A percentile compares a stretch with the other conserved stretches of the same genome.
Evolutionary conservation across 2,797 vertebrate genomes (phyloP).

Genomic region (Thalassophryne amazonica): DNA sequence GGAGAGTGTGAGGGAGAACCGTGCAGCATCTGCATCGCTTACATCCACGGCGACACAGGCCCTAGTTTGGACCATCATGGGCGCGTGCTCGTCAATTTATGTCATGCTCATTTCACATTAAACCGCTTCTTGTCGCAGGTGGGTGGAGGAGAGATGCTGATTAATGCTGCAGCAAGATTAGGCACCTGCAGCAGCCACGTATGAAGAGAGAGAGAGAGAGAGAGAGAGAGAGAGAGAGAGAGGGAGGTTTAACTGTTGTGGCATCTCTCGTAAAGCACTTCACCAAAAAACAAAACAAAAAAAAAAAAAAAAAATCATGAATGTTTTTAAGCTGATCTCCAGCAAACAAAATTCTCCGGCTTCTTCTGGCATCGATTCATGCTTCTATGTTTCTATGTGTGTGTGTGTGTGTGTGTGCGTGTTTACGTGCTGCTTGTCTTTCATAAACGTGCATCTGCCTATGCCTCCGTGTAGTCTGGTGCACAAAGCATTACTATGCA

Average conservation of each 20-base stretch:
- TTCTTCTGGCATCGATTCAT: too few species aligned
- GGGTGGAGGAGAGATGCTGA: conserved; percentile 36
- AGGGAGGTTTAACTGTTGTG: neutral
- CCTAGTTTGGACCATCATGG: conserved; percentile 20
- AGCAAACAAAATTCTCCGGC: too few species aligned
- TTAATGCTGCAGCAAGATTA: conserved; percentile 23
- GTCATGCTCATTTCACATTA: conserved; percentile 43
- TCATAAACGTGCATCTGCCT: neutral
- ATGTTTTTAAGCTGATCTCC: too few species aligned
- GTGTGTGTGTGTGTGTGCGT: too few species aligned
- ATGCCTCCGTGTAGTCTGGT: neutral
- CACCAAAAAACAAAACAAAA: neutral
- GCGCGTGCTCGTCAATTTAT: conserved; percentile 39
- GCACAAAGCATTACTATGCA: conserved; percentile 3
- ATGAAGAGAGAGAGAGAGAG: neutral
- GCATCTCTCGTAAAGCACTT: neutral
- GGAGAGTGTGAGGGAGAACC: neutral
- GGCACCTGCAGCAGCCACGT: conserved; percentile 28
- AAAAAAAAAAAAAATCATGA: neutral
- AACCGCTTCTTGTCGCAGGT: conserved; percentile 24
- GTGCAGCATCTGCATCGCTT: too few species aligned
- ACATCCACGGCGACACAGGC: conserved; percentile 1
- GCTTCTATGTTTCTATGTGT: neutral
- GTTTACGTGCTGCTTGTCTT: neutral
- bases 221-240: neutral